Conservation (phyloP, 2,797 vertebrate genomes). For the Hoplostethus mediterraneus region DNA sequence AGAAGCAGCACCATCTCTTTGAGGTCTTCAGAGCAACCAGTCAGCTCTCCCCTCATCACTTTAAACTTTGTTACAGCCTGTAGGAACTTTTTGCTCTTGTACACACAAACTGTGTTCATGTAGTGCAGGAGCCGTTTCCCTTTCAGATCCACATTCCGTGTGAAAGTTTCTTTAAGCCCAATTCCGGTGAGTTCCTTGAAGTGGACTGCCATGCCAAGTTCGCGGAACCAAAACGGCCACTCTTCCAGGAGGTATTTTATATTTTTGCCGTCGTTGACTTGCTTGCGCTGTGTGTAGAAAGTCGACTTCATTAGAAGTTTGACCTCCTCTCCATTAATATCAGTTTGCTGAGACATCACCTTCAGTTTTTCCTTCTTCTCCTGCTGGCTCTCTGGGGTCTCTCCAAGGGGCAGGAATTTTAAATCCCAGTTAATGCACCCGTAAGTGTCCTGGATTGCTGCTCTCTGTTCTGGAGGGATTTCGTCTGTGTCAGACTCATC, state of each 20-base stretch:
- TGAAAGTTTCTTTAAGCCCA: constrained; percentile 40
- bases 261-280: no score
- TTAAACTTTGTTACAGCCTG: constrained; percentile 23
- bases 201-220: constrained; percentile 42
- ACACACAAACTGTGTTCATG: constrained; percentile 17
- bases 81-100: constrained; percentile 37
- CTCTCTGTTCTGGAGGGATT: constrained; percentile 25
- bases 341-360: constrained; percentile 23
- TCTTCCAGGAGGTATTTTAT: constrained; percentile 29
- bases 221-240: constrained; percentile 22
- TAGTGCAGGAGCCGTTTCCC: constrained; percentile 31
- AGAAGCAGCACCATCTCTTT: constrained; percentile 48
- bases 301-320: constrained; percentile 35
- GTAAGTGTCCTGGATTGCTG: constrained; percentile 42
- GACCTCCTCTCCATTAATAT: constrained; percentile 27
- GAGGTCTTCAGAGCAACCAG: constrained; percentile 32
- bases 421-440: constrained; percentile 27
- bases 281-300: constrained; percentile 34
- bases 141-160: constrained; percentile 32
- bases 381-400: constrained; percentile 22
- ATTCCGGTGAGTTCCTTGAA: constrained; percentile 32
- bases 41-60: constrained; percentile 30
- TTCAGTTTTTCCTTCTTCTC: constrained; percentile 24
- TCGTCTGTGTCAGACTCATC: constrained; percentile 35
- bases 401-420: constrained; percentile 24